Conservation (phyloP, 2,113 vertebrate genomes). For the Camelus bactrianus region DNA sequence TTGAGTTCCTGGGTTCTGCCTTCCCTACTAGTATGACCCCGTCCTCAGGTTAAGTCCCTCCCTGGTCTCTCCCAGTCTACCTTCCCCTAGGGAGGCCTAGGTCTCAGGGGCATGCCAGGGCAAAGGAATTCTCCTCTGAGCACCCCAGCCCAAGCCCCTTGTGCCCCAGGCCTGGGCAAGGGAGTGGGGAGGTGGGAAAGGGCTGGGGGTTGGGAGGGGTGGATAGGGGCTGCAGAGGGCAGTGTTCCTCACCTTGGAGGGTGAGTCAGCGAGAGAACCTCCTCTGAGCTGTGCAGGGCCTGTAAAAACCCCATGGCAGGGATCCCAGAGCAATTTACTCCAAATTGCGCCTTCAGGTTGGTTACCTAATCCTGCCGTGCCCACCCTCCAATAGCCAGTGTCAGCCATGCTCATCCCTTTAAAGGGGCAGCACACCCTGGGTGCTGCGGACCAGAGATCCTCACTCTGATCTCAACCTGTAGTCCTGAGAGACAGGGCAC, state of each 20-base stretch:
- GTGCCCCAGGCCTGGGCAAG: background rate
- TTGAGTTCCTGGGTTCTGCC: background rate
- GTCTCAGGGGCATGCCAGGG: constrained; percentile 26
- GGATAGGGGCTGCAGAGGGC: constrained; percentile 54
- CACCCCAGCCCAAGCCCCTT: background rate
- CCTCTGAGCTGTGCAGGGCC: constrained; percentile 67
- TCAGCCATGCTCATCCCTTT: constrained; percentile 66
- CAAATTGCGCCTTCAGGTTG: constrained; percentile 85
- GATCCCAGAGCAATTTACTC: constrained; percentile 87
- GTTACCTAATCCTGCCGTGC: constrained; percentile 81
- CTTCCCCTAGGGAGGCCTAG: background rate
- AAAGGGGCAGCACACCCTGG: constrained; percentile 69
- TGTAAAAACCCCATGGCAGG: constrained; percentile 85
- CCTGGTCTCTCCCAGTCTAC: background rate
- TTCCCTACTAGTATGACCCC: background rate
- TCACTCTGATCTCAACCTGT: constrained; percentile 1
- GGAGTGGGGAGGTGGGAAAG: background rate
- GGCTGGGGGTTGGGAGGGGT: background rate
- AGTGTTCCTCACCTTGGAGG: constrained; percentile 67
- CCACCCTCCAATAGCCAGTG: constrained; percentile 76
- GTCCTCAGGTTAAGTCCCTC: background rate
- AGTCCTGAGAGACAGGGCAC: background rate
- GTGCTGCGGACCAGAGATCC: background rate
- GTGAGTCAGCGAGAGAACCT: constrained; percentile 80
- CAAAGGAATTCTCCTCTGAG: constrained; percentile 59